Percentiles rank a stretch among this genome's conserved stretches.
phyloP scores from a whole-genome alignment of 2,113 vertebrate species.

The Stictonetta naevosa region DNA sequence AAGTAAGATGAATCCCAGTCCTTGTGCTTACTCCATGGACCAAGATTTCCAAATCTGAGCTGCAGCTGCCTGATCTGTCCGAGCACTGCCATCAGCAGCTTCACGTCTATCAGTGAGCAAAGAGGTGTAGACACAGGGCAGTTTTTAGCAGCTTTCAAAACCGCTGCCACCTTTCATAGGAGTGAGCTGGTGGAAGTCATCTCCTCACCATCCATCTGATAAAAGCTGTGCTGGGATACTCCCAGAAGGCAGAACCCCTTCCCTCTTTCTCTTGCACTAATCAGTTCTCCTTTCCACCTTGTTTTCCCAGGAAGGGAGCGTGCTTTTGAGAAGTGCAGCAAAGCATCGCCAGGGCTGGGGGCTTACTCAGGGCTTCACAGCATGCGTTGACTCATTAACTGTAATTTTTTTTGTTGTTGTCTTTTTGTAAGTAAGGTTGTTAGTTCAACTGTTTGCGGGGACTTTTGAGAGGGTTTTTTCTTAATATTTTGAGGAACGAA shows the following conservation, averaged over 20 bases:
- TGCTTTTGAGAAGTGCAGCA: neutral
- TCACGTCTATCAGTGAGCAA: neutral
- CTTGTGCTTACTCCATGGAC: accelerated
- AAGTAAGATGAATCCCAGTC: neutral
- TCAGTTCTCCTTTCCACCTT: neutral
- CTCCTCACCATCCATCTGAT: neutral
- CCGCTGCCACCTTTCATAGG: too few relatives aligned
- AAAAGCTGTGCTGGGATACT: too few relatives aligned
- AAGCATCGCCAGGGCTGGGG: neutral
- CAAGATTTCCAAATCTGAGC: neutral
- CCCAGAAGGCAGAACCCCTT: too few relatives aligned
- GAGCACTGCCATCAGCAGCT: too few relatives aligned
- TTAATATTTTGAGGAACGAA: conserved; percentile 60
- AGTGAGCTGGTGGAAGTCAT: neutral
- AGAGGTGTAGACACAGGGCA: neutral
- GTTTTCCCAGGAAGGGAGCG: accelerated
- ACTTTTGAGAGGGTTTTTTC: conserved; percentile 10
- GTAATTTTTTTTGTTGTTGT: neutral
- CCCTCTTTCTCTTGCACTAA: accelerated
- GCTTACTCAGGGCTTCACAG: neutral
- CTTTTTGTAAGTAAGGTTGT: conserved; percentile 12
- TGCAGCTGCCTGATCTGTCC: neutral
- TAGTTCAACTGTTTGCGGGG: neutral
- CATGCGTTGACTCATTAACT: neutral
- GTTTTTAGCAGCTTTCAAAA: neutral